A percentile compares a stretch with the other conserved stretches of the same genome.
phyloP scores from a whole-genome alignment of 2,888 invertebrate genomes.

The Cryptosula pallasiana region DNA sequence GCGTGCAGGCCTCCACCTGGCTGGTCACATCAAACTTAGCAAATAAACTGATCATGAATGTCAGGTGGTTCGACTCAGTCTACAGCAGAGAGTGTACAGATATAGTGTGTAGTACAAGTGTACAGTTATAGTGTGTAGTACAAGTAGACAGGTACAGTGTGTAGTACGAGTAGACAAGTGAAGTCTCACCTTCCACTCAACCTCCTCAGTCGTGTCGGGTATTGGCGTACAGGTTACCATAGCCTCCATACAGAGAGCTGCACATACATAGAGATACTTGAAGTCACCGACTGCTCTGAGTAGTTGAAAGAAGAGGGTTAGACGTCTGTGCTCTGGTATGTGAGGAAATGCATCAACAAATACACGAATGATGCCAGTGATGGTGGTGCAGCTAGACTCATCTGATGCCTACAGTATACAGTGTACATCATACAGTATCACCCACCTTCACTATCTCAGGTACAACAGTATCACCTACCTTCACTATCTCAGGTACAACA shows the following conservation, averaged over 20 bases:
- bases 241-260: constrained; percentile 54
- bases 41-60: not conserved
- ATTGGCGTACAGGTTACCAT: constrained; percentile 39
- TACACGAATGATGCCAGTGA: constrained; percentile 61
- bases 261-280: constrained; percentile 53
- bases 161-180: no score
- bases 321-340: constrained; percentile 84
- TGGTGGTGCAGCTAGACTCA: not conserved
- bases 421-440: no score
- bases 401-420: not conserved
- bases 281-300: constrained; percentile 63
- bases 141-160: no score
- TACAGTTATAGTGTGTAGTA: no score
- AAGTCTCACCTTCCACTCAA: constrained; percentile 52
- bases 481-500: no score
- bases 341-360: constrained; percentile 86
- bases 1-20: constrained; percentile 11
- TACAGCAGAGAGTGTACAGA: no score
- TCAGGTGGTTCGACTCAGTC: not conserved
- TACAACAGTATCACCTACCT: constrained; percentile 81
- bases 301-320: constrained; percentile 67
- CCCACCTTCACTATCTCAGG: constrained; percentile 69
- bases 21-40: not conserved
- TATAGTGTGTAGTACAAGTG: no score
- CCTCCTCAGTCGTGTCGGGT: constrained; percentile 53